Base-by-base conservation (phyloP, 2,888 invertebrate genomes). In the Acrocyrtus sp. region DNA sequence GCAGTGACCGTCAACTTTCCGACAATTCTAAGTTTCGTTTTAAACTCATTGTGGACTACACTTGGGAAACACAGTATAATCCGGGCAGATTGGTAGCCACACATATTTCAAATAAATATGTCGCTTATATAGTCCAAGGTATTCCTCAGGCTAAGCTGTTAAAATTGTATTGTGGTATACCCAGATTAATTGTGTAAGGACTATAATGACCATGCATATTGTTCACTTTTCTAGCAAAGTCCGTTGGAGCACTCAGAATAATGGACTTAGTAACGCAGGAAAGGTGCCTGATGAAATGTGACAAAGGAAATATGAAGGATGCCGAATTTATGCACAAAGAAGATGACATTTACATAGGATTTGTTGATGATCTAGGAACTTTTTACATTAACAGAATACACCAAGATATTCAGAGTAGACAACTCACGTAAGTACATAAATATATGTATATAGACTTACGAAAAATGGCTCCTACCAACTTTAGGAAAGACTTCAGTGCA, bases 71-170 rank as follows among this genome's bases (percentile, higher is more conserved):
- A 51, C 90, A 91, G 81, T 92, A 92, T 83, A 95, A 95, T 82
- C 88, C 90, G 0, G 96, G 97, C 0, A 93, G 94, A 83, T 86
- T 97, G 72, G 89, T 97, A 45, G 94, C 96, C 10, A 91, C 95
- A 47, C 96, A 97, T 84, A 89, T 92, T 82, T 90, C 90, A 82
- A 93, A 94, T 65, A 91, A 92, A 82, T 93, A 92, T 84, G 87
- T 96, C 79, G 97, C 97, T 0, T 97, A 96, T 85, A 93, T 91
- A 72, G 91, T 97, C 76, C 95, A 93, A 90, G 92, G 95, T 95
- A 85, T n/a, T n/a, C n/a, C n/a, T n/a, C n/a, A n/a, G n/a, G n/a
- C n/a, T n/a, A n/a, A n/a, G n/a, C n/a, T n/a, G n/a, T n/a, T n/a
- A n/a, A n/a, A n/a, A n/a, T n/a, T n/a, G n/a, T n/a, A n/a, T n/a